Evolutionary conservation across 2,888 invertebrate genomes (phyloP), one percentile per base, ranked within the genome.

Genomic region (Archips crataeganus): DNA sequence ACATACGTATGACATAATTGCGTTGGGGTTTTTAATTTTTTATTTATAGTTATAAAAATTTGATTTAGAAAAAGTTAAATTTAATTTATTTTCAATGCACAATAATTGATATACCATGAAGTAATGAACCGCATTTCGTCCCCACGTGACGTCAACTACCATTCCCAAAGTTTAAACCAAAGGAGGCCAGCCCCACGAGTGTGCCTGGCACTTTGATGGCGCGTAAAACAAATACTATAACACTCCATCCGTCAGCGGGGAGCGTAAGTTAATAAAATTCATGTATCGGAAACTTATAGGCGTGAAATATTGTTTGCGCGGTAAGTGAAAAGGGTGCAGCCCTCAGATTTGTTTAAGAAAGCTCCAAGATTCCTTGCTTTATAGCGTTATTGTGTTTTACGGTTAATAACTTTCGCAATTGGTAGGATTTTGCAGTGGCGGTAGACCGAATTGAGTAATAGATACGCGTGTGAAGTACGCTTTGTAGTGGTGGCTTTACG

Each of bases 271-370:
- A 94, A 94, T 94, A 94, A 94, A 94, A 94, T 94, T 94, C 93
- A 94, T 94, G 94, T 94, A 92, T 94, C 90, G 94, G 94, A 94
- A 94, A 94, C 90, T 92, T 93, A 94, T 90, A 90, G 85, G 88
- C 89, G 90, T 91, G 85, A 93, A 91, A 92, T 91, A 91, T 92
- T 90, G 89, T 90, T 88, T 87, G 86, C 78, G 84, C 79, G 80
- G 74, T 69, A 75, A 74, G 69, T 70, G 66, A 71, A 75, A 85
- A 88, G 91, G 88, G 90, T 83, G 86, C 88, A 88, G 88, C 91
- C 90, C 90, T 87, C 84, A 79, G 81, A 79, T 82, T 85, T 86
- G 85, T 88, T 86, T 84, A 81, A 81, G 78, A 80, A 85, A 85
- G 83, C 79, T 78, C 76, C 61, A 80, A 83, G 79, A 81, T 79